Evolutionary conservation across 2,113 vertebrate species (phyloP).

Genomic region (Rhinolophus ferrumequinum): DNA sequence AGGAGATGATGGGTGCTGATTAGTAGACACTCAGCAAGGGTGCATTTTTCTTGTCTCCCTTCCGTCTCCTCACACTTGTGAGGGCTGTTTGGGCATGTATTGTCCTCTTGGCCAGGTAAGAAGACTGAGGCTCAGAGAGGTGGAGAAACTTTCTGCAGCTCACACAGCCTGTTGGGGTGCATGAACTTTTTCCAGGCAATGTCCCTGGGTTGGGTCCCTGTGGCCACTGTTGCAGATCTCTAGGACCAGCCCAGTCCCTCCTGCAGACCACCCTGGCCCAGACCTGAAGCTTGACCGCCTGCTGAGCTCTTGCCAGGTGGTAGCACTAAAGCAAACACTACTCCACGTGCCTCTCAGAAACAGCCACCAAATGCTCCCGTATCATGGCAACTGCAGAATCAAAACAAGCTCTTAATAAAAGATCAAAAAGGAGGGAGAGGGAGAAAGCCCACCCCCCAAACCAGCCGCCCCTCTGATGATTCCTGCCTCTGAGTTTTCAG

Average conservation of each 20-base stretch:
- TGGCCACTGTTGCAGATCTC: background rate
- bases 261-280: background rate
- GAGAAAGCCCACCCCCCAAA: background rate
- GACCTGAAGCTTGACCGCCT: background rate
- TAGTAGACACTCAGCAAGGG: background rate
- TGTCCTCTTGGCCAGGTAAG: background rate
- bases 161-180: background rate
- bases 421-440: background rate
- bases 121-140: background rate
- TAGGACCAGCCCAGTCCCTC: background rate
- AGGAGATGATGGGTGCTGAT: fast-evolving
- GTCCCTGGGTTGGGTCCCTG: background rate
- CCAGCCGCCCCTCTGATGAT: fast-evolving
- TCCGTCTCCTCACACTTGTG: background rate
- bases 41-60: background rate
- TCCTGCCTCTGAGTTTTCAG: background rate
- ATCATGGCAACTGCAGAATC: background rate
- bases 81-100: fast-evolving
- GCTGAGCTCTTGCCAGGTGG: background rate
- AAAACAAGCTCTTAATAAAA: conserved; percentile 28
- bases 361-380: background rate
- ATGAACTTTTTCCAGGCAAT: fast-evolving
- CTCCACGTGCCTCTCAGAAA: background rate
- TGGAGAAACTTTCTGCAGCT: background rate
- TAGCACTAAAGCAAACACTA: background rate